Conservation (phyloP, 2,888 invertebrate genomes). For the Ormyrus thymus region DNA sequence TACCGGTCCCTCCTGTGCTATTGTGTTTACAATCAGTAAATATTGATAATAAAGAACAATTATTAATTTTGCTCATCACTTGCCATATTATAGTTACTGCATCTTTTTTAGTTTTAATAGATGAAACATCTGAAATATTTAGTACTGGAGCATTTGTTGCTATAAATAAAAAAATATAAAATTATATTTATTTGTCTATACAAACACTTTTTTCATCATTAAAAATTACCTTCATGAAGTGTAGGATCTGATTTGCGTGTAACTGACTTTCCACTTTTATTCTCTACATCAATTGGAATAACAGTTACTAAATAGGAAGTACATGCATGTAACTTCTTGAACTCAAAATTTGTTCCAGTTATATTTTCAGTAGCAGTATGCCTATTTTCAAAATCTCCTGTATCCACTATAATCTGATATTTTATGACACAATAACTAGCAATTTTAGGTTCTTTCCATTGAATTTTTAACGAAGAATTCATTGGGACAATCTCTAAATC, state of each 20-base stretch:
- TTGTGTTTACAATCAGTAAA: slow-evolving; percentile 60
- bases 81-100: slow-evolving; percentile 62
- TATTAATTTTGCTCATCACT: slow-evolving; percentile 60
- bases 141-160: slow-evolving; percentile 15
- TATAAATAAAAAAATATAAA: slow-evolving; percentile 20
- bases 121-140: slow-evolving; percentile 11
- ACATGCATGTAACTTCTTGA: slow-evolving; percentile 63
- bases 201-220: not conserved
- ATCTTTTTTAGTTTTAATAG: slow-evolving; percentile 34
- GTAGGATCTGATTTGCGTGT: slow-evolving; percentile 34
- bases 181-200: not conserved
- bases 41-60: slow-evolving; percentile 61
- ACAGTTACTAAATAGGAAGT: slow-evolving; percentile 60
- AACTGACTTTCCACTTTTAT: slow-evolving; percentile 48
- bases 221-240: slow-evolving; percentile 23
- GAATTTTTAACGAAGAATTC: slow-evolving; percentile 58
- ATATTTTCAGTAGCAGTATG: slow-evolving; percentile 8
- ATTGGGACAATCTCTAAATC: slow-evolving; percentile 53
- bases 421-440: slow-evolving; percentile 62
- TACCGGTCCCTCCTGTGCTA: slow-evolving; percentile 61
- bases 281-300: slow-evolving; percentile 59
- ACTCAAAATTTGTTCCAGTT: slow-evolving; percentile 54
- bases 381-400: slow-evolving; percentile 34
- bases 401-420: slow-evolving; percentile 61
- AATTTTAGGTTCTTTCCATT: slow-evolving; percentile 62